phyloP scores from a whole-genome alignment of 2,888 invertebrate genomes.

The Gastracanthus pulcherrimus region DNA sequence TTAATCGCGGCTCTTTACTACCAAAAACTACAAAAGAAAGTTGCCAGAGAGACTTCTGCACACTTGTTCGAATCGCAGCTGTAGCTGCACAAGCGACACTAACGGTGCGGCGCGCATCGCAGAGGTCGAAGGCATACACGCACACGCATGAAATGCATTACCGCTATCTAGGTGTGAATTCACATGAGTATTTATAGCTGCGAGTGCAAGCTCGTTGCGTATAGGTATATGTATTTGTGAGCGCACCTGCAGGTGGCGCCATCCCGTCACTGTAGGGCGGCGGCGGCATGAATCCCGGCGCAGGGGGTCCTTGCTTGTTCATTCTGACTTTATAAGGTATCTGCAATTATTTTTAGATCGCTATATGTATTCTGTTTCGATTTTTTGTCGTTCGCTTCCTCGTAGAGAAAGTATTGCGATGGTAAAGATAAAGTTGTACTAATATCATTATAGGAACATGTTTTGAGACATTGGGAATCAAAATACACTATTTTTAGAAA shows the following conservation, averaged over 20 bases:
- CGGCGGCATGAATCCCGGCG: slow-evolving; percentile 24
- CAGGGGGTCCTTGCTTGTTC: slow-evolving; percentile 37
- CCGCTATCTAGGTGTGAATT: not conserved
- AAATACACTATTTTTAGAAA: no score
- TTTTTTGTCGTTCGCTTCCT: no score
- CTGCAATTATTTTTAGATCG: not conserved
- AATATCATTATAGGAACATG: no score
- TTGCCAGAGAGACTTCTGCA: no score
- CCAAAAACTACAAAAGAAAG: no score
- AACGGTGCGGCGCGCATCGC: not conserved
- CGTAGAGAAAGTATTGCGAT: no score
- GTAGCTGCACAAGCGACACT: not conserved
- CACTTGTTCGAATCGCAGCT: no score
- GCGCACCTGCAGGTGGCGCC: slow-evolving; percentile 1
- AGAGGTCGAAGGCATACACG: not conserved
- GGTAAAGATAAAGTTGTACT: no score
- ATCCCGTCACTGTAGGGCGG: slow-evolving; percentile 2
- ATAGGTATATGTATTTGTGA: no score
- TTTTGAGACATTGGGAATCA: no score
- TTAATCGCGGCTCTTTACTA: no score
- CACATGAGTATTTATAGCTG: no score
- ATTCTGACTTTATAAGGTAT: not conserved
- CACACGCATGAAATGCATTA: not conserved
- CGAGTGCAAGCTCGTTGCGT: not conserved
- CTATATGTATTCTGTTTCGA: not conserved